Conservation (phyloP, 1,140 invertebrate species). For the Cyclargus thomasi region DNA sequence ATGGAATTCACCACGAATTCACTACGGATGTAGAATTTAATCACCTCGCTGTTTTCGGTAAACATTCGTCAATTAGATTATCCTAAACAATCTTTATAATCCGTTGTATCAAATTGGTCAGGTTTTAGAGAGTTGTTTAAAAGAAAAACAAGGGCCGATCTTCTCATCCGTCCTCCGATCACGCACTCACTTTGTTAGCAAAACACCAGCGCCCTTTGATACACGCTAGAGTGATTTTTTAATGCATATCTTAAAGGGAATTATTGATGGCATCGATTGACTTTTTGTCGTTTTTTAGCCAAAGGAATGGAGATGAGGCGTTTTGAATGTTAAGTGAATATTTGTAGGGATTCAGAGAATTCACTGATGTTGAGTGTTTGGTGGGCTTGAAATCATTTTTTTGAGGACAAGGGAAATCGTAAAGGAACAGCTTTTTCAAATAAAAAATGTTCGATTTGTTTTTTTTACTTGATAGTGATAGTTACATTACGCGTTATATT, state of each 20-base stretch:
- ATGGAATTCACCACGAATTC: no score
- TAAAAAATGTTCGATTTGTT: no score
- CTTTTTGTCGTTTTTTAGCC: constrained; percentile 12
- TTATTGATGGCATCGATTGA: constrained; percentile 24
- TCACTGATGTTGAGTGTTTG: no score
- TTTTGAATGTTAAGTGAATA: constrained; percentile 6
- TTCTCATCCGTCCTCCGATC: constrained; percentile 40
- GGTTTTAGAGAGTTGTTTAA: constrained; percentile 41
- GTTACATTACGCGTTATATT: no score
- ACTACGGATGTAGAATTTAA: no score
- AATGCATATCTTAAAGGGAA: constrained; percentile 38
- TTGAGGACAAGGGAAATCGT: no score
- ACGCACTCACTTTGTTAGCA: constrained; percentile 50
- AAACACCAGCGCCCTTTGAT: constrained; percentile 46
- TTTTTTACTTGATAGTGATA: no score
- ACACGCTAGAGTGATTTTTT: constrained; percentile 40
- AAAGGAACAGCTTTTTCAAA: no score
- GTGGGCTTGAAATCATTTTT: no score
- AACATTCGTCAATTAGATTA: neutral
- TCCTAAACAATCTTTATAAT: neutral
- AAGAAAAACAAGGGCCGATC: constrained; percentile 46
- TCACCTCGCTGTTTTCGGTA: neutral
- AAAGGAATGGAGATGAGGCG: constrained; percentile 1
- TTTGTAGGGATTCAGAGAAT: neutral
- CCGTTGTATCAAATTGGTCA: constrained; percentile 33